Base-by-base conservation (phyloP, 2,113 vertebrate species). In the Ramphastos sulfuratus region DNA sequence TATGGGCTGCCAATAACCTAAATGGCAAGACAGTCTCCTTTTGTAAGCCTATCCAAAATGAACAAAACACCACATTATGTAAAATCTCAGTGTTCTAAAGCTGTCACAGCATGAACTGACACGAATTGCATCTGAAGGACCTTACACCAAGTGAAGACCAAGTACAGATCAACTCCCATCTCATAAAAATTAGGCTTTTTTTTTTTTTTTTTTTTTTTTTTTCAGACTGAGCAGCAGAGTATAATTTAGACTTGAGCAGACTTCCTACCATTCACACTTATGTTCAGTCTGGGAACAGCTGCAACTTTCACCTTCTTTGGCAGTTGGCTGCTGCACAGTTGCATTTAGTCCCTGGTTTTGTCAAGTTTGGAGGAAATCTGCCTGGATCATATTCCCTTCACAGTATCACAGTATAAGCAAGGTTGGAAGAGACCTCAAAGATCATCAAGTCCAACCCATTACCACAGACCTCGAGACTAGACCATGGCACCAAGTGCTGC, bases 201-300 rank as follows among this genome's bases (percentile, higher is more conserved):
- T 60, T 69, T 46, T 71, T 80, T 76, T 60, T 69, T 24, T 39
- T 39, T 37, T 23, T 46, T 73, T 85, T 80, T 80, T 82, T 76
- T 60, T 66, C 25, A 48, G 88, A 64, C 50, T 84, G 75, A 89
- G 64, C 66, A 70, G 74, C 65, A 85, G 37, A 11, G 30, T 67
- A 33, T 61, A 81, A 69, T 76, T 42, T 75, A 69, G 82, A 84
- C 92, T 76, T 52, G 77, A 89, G 94, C 83, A 82, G 94, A 70
- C 63, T 89, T 66, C 96, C 96, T 61, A 61, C 95, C 82, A 92
- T 46, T 97, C 67, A 44, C 19, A 3, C 89, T 90, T 94, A 92
- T 93, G 95, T 85, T 96, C 89, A 54, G 88, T 72, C 89, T 96
- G 90, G 84, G 93, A 97, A 89, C 81, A 93, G 93, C 92, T 93